phyloP scores from a whole-genome alignment of 2,797 vertebrate species.

The Anolis apletophallus region DNA sequence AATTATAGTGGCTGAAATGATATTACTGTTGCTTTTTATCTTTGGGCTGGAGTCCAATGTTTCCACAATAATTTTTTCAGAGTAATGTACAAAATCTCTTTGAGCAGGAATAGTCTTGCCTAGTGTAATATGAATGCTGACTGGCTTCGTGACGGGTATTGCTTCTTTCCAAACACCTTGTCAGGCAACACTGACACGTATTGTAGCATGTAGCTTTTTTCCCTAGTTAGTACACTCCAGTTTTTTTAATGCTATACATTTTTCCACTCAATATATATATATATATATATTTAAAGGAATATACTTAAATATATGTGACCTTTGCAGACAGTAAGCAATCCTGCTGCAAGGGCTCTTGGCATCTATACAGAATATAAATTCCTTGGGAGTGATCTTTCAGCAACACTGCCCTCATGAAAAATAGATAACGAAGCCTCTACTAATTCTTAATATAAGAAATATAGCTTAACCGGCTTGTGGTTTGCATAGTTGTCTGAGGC shows the following conservation, averaged over 20 bases:
- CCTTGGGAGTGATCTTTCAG: not conserved
- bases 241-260: not conserved
- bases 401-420: not conserved
- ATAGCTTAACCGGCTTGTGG: conserved; percentile 8
- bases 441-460: conserved; percentile 2
- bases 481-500: not conserved
- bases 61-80: conserved; percentile 26
- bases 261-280: not conserved
- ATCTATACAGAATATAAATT: not conserved
- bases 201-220: not conserved
- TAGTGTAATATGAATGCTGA: conserved; percentile 12
- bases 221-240: not conserved
- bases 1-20: conserved; percentile 25
- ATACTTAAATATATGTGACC: not conserved
- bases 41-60: conserved; percentile 25
- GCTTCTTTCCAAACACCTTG: conserved; percentile 1
- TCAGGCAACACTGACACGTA: not conserved
- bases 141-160: not conserved
- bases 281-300: too few relatives aligned
- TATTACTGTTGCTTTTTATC: conserved; percentile 27
- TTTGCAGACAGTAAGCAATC: conserved; percentile 20
- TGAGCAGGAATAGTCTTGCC: conserved; percentile 4
- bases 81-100: conserved; percentile 16
- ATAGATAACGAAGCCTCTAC: not conserved
- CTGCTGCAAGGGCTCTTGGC: not conserved